A percentile compares a stretch with the other conserved stretches of the same genome.
phyloP scores from a whole-genome alignment of 2,113 vertebrate genomes.

The Tursiops truncatus region DNA sequence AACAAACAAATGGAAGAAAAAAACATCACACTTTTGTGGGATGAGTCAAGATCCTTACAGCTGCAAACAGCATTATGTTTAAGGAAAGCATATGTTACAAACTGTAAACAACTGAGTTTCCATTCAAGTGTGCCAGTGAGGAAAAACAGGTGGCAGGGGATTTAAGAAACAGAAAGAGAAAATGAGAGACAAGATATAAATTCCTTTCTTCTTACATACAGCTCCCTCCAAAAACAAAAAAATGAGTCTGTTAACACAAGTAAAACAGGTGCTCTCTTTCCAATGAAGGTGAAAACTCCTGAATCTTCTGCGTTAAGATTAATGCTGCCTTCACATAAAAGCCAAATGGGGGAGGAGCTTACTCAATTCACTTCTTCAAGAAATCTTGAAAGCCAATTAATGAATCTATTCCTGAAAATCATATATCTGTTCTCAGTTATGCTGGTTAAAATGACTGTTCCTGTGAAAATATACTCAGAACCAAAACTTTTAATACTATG shows the following conservation, averaged over 20 bases:
- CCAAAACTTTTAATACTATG: neutral
- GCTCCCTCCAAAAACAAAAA: neutral
- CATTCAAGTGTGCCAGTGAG: neutral
- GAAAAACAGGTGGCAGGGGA: neutral
- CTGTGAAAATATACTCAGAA: neutral
- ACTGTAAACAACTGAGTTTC: neutral
- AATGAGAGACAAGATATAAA: slow-evolving; percentile 11
- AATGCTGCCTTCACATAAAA: neutral
- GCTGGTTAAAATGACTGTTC: neutral
- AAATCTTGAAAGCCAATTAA: slow-evolving; percentile 39
- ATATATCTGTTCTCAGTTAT: neutral
- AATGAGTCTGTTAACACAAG: neutral
- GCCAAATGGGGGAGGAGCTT: neutral
- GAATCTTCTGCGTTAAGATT: neutral
- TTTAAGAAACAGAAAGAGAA: neutral
- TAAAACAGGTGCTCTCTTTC: neutral
- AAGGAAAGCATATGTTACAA: neutral
- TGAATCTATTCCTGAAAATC: neutral
- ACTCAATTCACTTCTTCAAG: neutral
- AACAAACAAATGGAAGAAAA: neutral
- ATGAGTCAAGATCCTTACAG: neutral
- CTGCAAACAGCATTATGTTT: neutral
- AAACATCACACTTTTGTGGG: neutral
- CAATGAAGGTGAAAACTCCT: neutral
- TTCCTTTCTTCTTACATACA: slow-evolving; percentile 11